These are phyloP conservation scores for Aleiodes testaceus DNA, from an alignment of 2,888 invertebrate genomes.

Conservation along the genomic window DNA sequence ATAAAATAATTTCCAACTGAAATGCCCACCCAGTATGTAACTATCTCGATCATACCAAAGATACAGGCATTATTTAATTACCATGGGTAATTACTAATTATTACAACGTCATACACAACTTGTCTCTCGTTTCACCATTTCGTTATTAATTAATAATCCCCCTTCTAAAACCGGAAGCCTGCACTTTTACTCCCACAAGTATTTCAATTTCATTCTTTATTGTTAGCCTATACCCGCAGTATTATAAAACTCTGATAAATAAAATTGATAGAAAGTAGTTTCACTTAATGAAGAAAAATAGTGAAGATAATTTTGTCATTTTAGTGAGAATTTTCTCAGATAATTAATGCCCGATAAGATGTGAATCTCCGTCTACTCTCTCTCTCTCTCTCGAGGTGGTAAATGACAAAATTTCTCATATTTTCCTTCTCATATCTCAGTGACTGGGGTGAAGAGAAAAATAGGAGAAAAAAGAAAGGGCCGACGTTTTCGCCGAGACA, in stretches of 20 bases:
- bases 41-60: constrained; percentile 54
- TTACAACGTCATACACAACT: constrained; percentile 53
- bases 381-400: constrained; percentile 27
- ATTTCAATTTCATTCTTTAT: neutral
- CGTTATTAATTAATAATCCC: constrained; percentile 62
- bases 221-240: neutral
- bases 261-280: too few species aligned
- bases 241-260: too few species aligned
- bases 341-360: constrained; percentile 19
- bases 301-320: too few species aligned
- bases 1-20: neutral
- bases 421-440: constrained; percentile 25
- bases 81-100: constrained; percentile 66
- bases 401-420: constrained; percentile 29
- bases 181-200: neutral
- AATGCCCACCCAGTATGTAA: constrained; percentile 59
- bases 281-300: too few species aligned
- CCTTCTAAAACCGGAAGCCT: constrained; percentile 17
- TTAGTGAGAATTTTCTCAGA: neutral
- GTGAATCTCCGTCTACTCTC: constrained; percentile 12
- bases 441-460: constrained; percentile 16
- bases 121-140: constrained; percentile 47
- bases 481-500: constrained; percentile 41
- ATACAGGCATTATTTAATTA: constrained; percentile 67
- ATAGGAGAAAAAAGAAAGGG: constrained; percentile 23